phyloP scores from a whole-genome alignment of 2,113 vertebrate species.

The Pionites leucogaster region DNA sequence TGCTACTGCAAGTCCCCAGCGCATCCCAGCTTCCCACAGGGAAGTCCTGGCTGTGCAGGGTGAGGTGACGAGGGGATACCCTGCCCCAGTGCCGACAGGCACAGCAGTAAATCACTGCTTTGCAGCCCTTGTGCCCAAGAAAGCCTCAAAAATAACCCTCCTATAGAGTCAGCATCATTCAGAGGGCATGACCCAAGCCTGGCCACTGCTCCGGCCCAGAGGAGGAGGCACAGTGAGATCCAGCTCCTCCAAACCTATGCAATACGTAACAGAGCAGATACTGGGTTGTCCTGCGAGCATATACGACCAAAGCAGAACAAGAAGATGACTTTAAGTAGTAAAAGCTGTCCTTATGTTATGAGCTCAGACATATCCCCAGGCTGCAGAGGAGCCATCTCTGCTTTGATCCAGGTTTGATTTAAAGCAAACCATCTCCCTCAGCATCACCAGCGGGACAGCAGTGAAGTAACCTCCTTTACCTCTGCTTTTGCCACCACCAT shows the following conservation, averaged over 20 bases:
- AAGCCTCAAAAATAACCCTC: background rate
- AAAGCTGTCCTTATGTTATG: background rate
- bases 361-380: conserved; percentile 22
- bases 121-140: background rate
- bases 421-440: conserved; percentile 10
- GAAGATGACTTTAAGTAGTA: background rate
- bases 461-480: background rate
- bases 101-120: background rate
- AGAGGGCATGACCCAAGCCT: background rate
- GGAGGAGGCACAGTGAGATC: background rate
- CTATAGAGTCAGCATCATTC: background rate
- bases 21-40: rapidly evolving
- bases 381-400: conserved; percentile 22
- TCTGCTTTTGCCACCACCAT: background rate
- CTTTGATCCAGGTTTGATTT: conserved; percentile 24
- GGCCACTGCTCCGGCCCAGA: rapidly evolving
- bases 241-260: background rate
- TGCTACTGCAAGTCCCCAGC: background rate
- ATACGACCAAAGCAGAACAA: background rate
- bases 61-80: background rate
- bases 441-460: background rate
- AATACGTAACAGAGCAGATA: background rate
- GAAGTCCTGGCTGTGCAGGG: background rate
- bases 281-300: background rate
- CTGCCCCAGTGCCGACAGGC: background rate